Evolutionary conservation across 1,140 invertebrate genomes (phyloP).

Genomic region (Monochamus saltuarius): DNA sequence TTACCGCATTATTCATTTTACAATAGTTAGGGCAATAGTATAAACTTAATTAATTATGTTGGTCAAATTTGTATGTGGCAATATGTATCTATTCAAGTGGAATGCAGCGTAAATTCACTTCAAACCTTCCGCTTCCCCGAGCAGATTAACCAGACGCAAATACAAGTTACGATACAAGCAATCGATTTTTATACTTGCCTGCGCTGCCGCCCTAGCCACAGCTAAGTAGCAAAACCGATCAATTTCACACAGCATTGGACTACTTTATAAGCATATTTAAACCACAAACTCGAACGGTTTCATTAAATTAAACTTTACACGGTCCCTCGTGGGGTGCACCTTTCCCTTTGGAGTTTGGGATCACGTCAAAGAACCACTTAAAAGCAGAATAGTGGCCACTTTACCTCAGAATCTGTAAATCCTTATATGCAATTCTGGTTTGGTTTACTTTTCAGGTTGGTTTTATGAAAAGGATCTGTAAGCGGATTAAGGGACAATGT

Average conservation of each 20-base stretch:
- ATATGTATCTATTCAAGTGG: too few relatives aligned
- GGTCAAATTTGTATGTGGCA: too few relatives aligned
- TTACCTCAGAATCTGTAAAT: conserved; percentile 13
- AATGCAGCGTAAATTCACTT: not conserved
- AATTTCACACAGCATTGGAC: conserved; percentile 50
- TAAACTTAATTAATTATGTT: too few relatives aligned
- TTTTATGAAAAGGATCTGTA: conserved; percentile 5
- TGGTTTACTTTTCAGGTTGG: not conserved
- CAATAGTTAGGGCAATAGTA: too few relatives aligned
- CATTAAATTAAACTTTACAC: not conserved
- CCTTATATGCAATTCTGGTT: conserved; percentile 16
- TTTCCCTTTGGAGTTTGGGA: too few relatives aligned
- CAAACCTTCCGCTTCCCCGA: conserved; percentile 7
- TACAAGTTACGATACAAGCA: conserved; percentile 6
- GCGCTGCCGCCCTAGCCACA: conserved; percentile 6
- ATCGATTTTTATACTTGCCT: not conserved
- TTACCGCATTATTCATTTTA: too few relatives aligned
- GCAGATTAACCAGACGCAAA: conserved; percentile 21
- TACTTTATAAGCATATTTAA: conserved; percentile 37
- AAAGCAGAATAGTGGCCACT: conserved; percentile 9
- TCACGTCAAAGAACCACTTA: conserved; percentile 1
- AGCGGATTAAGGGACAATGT: conserved; percentile 20
- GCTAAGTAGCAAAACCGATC: conserved; percentile 41
- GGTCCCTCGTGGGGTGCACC: not conserved
- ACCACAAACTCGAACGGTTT: conserved; percentile 24